Evolutionary conservation across 2,113 vertebrate genomes (phyloP).

Genomic region (Perccottus glenii): DNA sequence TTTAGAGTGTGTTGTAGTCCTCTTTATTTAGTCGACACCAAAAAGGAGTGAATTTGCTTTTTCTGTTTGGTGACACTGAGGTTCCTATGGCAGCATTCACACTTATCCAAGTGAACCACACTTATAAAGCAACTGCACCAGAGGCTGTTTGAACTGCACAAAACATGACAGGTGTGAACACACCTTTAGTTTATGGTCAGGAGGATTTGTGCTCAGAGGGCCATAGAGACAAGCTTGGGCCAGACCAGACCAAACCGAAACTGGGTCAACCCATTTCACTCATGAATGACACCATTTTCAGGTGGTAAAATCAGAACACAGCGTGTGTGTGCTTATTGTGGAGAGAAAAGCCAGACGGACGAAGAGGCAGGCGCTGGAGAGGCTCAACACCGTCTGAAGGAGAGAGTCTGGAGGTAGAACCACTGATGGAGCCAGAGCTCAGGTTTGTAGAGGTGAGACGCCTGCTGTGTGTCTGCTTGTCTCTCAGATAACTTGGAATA

Average conservation of each 20-base stretch:
- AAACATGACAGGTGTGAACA: too few species aligned
- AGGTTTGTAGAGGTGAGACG: conserved; percentile 66
- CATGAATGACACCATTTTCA: conserved; percentile 62
- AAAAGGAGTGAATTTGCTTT: too few species aligned
- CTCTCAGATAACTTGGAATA: too few species aligned
- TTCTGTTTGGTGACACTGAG: too few species aligned
- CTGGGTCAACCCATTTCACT: conserved; percentile 66
- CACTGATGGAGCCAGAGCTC: conserved; percentile 64
- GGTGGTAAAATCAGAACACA: conserved; percentile 54
- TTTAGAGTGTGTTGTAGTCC: too few species aligned
- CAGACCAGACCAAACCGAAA: conserved; percentile 51
- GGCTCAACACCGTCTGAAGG: not conserved
- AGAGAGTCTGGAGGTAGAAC: not conserved
- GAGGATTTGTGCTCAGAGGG: not conserved
- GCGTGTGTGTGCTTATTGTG: conserved; percentile 48
- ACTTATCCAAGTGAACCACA: too few species aligned
- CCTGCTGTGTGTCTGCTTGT: not conserved
- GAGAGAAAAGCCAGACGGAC: conserved; percentile 29
- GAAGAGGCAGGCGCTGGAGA: conserved; percentile 21
- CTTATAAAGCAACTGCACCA: too few species aligned
- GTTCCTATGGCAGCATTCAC: too few species aligned
- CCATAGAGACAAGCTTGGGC: conserved; percentile 9
- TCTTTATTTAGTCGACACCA: too few species aligned
- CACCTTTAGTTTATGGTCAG: too few species aligned
- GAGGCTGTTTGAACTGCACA: too few species aligned